Evolutionary conservation across 2,113 vertebrate genomes (phyloP).

Genomic region (Pseudopodoces humilis): DNA sequence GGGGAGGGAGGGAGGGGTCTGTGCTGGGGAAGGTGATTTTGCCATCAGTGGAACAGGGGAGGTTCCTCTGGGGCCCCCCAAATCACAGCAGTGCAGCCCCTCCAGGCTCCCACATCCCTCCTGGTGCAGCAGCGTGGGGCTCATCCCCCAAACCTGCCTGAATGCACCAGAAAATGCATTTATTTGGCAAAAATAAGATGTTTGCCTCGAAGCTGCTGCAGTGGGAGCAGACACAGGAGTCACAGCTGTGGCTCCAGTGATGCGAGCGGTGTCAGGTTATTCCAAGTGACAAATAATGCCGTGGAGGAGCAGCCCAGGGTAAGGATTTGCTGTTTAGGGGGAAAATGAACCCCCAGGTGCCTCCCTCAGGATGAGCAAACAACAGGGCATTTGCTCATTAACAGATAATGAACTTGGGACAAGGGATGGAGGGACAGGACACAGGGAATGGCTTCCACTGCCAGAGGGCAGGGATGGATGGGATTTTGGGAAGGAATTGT

Average conservation of each 20-base stretch:
- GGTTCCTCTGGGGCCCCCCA: no score
- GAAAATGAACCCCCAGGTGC: not conserved
- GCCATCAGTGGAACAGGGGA: not conserved
- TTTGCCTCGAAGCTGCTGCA: not conserved
- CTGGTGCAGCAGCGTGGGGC: accelerated
- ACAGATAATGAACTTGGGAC: not conserved
- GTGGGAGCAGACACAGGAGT: not conserved
- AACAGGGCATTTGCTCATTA: accelerated
- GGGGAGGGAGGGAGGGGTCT: not conserved
- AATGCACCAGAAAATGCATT: not conserved
- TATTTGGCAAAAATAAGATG: not conserved
- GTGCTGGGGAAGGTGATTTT: not conserved
- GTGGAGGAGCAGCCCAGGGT: not conserved
- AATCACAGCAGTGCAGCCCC: not conserved
- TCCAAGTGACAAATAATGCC: accelerated
- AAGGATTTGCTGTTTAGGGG: accelerated
- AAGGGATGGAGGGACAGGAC: not conserved
- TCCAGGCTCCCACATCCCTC: not conserved
- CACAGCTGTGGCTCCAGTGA: not conserved
- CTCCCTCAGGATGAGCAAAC: accelerated
- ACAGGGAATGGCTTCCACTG: not conserved
- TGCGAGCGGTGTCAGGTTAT: accelerated
- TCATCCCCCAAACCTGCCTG: not conserved
- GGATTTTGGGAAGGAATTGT: not conserved
- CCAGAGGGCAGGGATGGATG: not conserved